Evolutionary conservation across 2,113 vertebrate genomes (phyloP).

Genomic region (Forbesichthys agassizii): DNA sequence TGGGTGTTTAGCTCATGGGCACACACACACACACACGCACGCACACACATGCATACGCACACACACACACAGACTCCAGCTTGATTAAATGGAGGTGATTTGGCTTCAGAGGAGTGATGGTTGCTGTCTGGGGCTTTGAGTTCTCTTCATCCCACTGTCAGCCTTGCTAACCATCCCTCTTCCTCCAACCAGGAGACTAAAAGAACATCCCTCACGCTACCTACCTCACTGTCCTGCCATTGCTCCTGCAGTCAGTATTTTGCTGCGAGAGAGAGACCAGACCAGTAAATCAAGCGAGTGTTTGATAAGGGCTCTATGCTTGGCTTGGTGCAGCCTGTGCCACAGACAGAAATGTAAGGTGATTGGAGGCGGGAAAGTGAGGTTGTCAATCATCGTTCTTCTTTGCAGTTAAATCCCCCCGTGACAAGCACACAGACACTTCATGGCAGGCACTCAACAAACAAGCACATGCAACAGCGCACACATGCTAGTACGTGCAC

Average conservation of each 20-base stretch:
- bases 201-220: constrained; percentile 19
- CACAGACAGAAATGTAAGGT: constrained; percentile 7
- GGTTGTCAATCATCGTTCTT: background rate
- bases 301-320: constrained; percentile 51
- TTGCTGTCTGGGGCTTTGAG: constrained; percentile 46
- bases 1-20: constrained; percentile 20
- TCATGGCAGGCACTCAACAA: background rate
- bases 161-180: constrained; percentile 45
- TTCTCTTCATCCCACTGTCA: constrained; percentile 39
- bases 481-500: background rate
- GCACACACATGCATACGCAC: constrained; percentile 14
- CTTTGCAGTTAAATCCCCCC: background rate
- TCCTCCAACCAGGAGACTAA: constrained; percentile 35
- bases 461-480: background rate
- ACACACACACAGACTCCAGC: constrained; percentile 14
- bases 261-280: constrained; percentile 22
- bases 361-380: too few species aligned
- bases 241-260: background rate
- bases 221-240: background rate
- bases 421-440: background rate
- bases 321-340: constrained; percentile 14
- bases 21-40: constrained; percentile 9
- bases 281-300: constrained; percentile 54
- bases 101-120: constrained; percentile 38
- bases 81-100: constrained; percentile 51